Evolutionary conservation across 2,113 vertebrate genomes (phyloP).

Genomic region (Urocynchramus pylzowi): DNA sequence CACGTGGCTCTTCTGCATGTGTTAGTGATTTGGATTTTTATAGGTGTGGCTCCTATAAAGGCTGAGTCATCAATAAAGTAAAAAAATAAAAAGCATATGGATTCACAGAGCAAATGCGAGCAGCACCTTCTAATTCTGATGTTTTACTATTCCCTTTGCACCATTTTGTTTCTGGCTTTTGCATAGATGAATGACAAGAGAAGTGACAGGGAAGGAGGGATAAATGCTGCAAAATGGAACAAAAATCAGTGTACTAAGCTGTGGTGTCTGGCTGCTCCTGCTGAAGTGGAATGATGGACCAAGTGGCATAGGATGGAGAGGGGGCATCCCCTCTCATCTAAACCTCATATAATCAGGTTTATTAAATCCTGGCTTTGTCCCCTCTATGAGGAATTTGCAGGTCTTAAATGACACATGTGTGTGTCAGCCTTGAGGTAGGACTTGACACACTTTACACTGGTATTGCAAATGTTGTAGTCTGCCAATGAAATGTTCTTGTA

Average conservation of each 20-base stretch:
- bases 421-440: not conserved
- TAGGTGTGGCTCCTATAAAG: accelerated
- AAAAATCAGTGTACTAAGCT: not conserved
- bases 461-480: not conserved
- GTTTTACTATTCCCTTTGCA: not conserved
- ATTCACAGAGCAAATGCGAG: not conserved
- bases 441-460: accelerated
- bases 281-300: not conserved
- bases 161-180: not conserved
- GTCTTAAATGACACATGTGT: not conserved
- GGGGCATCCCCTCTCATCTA: no score
- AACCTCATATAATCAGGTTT: not conserved
- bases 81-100: not conserved
- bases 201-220: not conserved
- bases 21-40: not conserved
- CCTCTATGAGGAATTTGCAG: not conserved
- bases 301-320: not conserved
- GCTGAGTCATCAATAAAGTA: not conserved
- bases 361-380: not conserved
- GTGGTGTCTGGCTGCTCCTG: not conserved
- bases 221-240: not conserved
- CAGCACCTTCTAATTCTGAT: not conserved
- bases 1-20: accelerated
- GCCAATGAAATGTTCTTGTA: not conserved
- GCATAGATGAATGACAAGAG: not conserved